Conservation (phyloP, 2,113 vertebrate species). For the Elaphurus davidianus region DNA sequence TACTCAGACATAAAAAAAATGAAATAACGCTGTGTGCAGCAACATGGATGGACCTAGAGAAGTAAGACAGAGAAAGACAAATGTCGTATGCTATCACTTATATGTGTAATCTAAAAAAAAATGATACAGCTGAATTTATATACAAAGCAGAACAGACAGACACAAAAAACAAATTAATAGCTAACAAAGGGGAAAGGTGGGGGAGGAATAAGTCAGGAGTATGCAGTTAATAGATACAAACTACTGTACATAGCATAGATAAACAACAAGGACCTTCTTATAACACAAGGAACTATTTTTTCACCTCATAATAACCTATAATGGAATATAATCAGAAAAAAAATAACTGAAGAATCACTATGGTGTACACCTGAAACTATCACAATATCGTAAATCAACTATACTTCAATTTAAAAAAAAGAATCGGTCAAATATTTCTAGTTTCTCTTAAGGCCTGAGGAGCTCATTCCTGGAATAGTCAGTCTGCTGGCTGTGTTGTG, state of each 20-base stretch:
- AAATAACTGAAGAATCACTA: background rate
- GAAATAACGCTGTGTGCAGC: background rate
- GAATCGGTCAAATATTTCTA: background rate
- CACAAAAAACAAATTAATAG: background rate
- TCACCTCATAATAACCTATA: background rate
- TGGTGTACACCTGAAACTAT: background rate
- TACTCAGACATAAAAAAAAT: background rate
- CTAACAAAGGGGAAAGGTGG: background rate
- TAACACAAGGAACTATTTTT: background rate
- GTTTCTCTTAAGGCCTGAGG: background rate
- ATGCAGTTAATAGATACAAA: background rate
- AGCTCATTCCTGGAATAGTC: background rate
- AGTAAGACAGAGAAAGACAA: background rate
- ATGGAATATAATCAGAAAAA: background rate
- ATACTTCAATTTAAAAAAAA: background rate
- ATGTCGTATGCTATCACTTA: background rate
- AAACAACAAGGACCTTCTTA: background rate
- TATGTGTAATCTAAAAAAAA: background rate
- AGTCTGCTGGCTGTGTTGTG: background rate
- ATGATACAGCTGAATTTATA: background rate
- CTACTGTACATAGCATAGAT: background rate
- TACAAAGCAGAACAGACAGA: background rate
- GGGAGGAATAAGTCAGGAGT: background rate
- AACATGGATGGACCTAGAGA: background rate
- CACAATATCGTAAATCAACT: background rate